Evolutionary conservation across 2,888 invertebrate genomes (phyloP).

Genomic region (Melitaea athalia): DNA sequence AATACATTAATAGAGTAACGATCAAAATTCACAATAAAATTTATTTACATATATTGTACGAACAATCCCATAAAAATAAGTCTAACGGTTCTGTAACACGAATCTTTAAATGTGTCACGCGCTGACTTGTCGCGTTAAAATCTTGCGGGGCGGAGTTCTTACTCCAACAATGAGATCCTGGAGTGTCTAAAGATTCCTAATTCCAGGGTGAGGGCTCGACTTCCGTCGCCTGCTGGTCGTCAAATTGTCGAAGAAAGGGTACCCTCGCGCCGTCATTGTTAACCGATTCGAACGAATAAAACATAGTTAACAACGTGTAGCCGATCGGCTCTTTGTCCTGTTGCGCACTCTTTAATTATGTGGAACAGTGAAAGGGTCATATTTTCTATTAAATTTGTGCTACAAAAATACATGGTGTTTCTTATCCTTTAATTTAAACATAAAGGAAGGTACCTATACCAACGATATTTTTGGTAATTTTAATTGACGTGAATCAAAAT

Average conservation of each 20-base stretch:
- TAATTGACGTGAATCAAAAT: too few species aligned
- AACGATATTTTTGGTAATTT: neutral
- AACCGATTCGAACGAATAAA: slow-evolving; percentile 80
- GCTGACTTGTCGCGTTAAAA: slow-evolving; percentile 59
- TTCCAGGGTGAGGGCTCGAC: slow-evolving; percentile 68
- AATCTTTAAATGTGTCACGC: slow-evolving; percentile 66
- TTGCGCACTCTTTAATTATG: slow-evolving; percentile 79
- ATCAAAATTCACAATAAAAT: neutral
- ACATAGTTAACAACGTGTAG: slow-evolving; percentile 75
- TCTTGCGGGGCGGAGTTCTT: slow-evolving; percentile 73
- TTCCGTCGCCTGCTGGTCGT: slow-evolving; percentile 77
- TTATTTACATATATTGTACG: neutral
- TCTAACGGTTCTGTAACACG: slow-evolving; percentile 40
- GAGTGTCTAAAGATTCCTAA: slow-evolving; percentile 71
- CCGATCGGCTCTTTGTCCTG: slow-evolving; percentile 74
- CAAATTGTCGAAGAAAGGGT: slow-evolving; percentile 81
- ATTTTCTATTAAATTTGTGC: slow-evolving; percentile 80
- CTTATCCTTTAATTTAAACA: neutral
- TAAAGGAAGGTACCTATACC: too few species aligned
- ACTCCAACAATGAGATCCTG: slow-evolving; percentile 66
- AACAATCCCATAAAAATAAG: neutral
- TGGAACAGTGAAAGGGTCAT: slow-evolving; percentile 80
- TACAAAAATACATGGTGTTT: slow-evolving; percentile 59
- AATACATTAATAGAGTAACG: neutral
- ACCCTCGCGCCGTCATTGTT: slow-evolving; percentile 67